Evolutionary conservation across 2,888 invertebrate genomes (phyloP).

Genomic region (Cheilosia vernalis): DNA sequence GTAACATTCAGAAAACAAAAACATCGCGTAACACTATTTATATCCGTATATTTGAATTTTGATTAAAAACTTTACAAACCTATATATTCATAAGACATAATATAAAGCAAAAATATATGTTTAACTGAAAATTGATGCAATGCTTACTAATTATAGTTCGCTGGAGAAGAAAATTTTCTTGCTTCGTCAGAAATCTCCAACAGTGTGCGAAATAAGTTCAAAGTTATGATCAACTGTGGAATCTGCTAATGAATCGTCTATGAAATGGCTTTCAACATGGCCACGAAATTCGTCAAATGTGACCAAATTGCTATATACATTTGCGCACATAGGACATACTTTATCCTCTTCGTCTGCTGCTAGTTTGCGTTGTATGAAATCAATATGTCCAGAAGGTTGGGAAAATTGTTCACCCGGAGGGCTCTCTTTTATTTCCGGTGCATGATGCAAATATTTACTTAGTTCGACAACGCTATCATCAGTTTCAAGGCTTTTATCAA

Average conservation of each 20-base stretch:
- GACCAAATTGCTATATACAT: constrained; percentile 85
- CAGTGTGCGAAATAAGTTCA: constrained; percentile 84
- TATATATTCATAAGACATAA: not conserved
- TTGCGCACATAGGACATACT: constrained; percentile 91
- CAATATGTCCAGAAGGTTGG: constrained; percentile 78
- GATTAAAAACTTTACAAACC: constrained; percentile 23
- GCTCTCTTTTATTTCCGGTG: constrained; percentile 28
- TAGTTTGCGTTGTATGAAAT: constrained; percentile 80
- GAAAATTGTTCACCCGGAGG: constrained; percentile 4
- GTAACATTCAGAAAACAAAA: too few relatives aligned
- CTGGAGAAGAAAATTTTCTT: constrained; percentile 81
- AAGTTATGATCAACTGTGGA: constrained; percentile 84
- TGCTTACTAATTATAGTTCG: constrained; percentile 77
- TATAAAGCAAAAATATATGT: constrained; percentile 5
- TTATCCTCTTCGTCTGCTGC: constrained; percentile 83
- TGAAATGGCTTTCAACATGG: constrained; percentile 91
- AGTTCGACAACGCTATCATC: constrained; percentile 79
- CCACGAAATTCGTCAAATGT: constrained; percentile 88
- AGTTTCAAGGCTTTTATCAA: constrained; percentile 82
- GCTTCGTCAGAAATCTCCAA: constrained; percentile 83
- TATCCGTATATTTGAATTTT: constrained; percentile 2
- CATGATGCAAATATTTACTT: constrained; percentile 51
- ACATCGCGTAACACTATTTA: too few relatives aligned
- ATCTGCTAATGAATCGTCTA: constrained; percentile 85
- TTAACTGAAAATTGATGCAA: constrained; percentile 2